These are phyloP conservation scores for Hystrix cristata DNA, from an alignment of 2,113 vertebrate species.

Conservation along the genomic window DNA sequence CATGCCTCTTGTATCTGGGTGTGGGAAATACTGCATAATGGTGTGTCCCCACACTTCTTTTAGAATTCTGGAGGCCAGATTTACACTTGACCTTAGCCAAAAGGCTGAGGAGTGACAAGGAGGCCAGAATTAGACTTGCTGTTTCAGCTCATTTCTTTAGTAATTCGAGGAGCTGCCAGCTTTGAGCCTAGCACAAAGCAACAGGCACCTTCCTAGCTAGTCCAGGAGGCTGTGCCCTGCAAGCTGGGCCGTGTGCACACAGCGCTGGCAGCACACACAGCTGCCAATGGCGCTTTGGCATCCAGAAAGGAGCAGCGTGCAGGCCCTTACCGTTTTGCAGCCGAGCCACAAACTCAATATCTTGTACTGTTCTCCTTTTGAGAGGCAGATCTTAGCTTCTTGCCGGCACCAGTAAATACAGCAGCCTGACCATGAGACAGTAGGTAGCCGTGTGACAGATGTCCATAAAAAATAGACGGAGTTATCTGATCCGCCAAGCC, in stretches of 20 bases:
- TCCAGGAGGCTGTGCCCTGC: neutral
- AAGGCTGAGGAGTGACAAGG: neutral
- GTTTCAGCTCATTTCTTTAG: constrained; percentile 54
- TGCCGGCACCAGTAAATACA: neutral
- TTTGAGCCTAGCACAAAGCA: neutral
- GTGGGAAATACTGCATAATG: neutral
- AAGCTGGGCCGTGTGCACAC: too few relatives aligned
- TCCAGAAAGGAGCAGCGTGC: neutral
- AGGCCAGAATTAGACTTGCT: constrained; percentile 65
- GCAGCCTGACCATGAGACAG: neutral
- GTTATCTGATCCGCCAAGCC: neutral
- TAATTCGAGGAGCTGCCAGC: neutral
- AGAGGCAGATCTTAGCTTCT: neutral
- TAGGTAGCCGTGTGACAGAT: neutral
- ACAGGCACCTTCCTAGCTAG: neutral
- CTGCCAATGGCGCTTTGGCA: neutral
- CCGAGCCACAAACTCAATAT: neutral
- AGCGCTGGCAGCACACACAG: neutral
- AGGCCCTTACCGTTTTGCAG: neutral
- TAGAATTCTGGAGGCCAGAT: constrained; percentile 25
- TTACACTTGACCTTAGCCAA: constrained; percentile 34
- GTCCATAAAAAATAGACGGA: neutral
- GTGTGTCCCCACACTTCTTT: neutral
- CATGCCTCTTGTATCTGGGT: neutral
- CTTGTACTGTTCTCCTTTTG: neutral